These are phyloP conservation scores for Nomada goodeniana DNA, from an alignment of 2,888 invertebrate genomes.

Conservation along the genomic window DNA sequence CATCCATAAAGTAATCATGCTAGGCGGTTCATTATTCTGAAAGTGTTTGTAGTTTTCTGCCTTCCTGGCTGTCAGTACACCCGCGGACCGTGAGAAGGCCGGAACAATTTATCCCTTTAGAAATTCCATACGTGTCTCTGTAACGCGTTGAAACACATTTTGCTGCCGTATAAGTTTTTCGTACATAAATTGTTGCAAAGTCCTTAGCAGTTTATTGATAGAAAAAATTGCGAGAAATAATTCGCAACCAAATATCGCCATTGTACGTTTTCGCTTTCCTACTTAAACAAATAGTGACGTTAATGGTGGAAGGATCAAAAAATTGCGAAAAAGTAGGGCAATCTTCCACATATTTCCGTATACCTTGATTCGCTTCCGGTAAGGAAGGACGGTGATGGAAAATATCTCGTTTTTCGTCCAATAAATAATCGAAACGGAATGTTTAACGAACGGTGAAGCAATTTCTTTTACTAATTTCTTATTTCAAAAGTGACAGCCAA, in stretches of 20 bases:
- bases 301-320: neutral
- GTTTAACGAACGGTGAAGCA: neutral
- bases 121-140: neutral
- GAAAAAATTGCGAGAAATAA: neutral
- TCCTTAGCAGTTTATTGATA: neutral
- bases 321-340: neutral
- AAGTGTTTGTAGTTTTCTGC: constrained; percentile 42
- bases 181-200: too few relatives aligned
- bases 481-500: neutral
- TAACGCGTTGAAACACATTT: neutral
- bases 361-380: neutral
- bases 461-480: neutral
- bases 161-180: too few relatives aligned
- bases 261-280: too few relatives aligned
- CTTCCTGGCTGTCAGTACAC: constrained; percentile 47
- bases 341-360: constrained; percentile 33
- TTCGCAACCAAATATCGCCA: neutral
- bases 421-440: neutral
- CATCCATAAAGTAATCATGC: constrained; percentile 62
- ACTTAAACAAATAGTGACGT: neutral
- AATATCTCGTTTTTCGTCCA: neutral
- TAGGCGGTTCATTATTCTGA: constrained; percentile 58
- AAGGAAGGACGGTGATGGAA: neutral
- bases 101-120: constrained; percentile 33
- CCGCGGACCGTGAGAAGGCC: constrained; percentile 36